Conservation (phyloP, 2,888 invertebrate genomes). For the Rhagophthalmus giganteus region DNA sequence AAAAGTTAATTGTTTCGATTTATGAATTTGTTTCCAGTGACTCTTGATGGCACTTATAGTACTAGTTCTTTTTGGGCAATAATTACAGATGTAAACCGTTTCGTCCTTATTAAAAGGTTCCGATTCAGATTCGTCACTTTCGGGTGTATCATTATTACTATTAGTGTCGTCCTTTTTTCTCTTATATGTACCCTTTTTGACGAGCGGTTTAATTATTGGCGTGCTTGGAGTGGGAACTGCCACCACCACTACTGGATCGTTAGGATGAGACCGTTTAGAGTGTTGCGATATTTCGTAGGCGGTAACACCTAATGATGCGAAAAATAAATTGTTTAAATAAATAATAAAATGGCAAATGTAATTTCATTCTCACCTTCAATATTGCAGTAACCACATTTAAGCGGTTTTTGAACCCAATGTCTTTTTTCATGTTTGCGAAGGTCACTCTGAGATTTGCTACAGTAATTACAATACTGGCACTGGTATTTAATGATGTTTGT, state of each 20-base stretch:
- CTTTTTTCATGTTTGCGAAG: constrained; percentile 55
- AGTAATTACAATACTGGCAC: constrained; percentile 27
- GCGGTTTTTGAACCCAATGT: constrained; percentile 58
- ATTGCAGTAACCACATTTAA: constrained; percentile 55
- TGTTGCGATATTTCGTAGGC: constrained; percentile 15
- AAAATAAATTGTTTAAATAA: no score
- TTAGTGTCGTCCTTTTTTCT: not conserved
- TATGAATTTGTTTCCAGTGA: not conserved
- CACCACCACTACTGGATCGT: constrained; percentile 7
- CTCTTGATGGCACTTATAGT: not conserved
- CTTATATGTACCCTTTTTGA: constrained; percentile 11
- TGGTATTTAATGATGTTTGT: not conserved
- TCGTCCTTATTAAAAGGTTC: not conserved
- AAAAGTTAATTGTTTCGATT: not conserved
- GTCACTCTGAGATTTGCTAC: constrained; percentile 37
- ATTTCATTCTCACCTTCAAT: constrained; percentile 39
- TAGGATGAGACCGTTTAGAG: constrained; percentile 17
- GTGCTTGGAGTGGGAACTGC: constrained; percentile 8
- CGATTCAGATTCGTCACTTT: not conserved
- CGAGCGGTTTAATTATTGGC: constrained; percentile 16
- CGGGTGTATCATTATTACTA: constrained; percentile 1
- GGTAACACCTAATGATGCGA: constrained; percentile 12
- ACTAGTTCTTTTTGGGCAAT: not conserved
- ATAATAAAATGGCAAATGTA: no score
- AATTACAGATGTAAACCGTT: not conserved